phyloP scores from a whole-genome alignment of 1,140 invertebrate species.

The Tenebrio molitor region DNA sequence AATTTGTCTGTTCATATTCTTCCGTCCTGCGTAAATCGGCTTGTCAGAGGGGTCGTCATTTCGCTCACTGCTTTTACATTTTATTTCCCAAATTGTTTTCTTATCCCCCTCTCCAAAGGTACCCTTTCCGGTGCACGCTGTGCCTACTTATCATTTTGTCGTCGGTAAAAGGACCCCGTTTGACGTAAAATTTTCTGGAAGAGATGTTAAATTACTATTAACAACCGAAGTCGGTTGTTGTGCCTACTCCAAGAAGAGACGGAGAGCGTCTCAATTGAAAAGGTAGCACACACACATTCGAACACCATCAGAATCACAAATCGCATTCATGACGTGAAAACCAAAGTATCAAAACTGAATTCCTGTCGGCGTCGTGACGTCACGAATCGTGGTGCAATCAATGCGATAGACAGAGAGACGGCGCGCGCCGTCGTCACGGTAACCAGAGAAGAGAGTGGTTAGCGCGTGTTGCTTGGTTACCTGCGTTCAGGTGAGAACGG shows the following conservation, averaged over 20 bases:
- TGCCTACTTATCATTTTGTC: too few relatives aligned
- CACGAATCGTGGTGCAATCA: conserved; percentile 45
- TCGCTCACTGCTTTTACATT: too few relatives aligned
- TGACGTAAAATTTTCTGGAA: too few relatives aligned
- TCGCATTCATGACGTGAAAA: conserved; percentile 45
- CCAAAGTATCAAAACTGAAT: conserved; percentile 47
- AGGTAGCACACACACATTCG: conserved; percentile 28
- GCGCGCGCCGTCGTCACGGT: conserved; percentile 44
- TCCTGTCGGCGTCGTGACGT: conserved; percentile 46
- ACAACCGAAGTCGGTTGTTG: conserved; percentile 1
- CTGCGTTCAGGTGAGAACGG: conserved; percentile 40
- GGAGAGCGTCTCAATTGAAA: not conserved
- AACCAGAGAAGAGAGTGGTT: conserved; percentile 36
- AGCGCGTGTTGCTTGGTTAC: conserved; percentile 44
- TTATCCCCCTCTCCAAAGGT: too few relatives aligned
- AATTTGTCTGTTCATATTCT: too few relatives aligned
- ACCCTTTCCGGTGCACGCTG: too few relatives aligned
- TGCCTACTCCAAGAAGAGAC: not conserved
- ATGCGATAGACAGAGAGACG: conserved; percentile 47
- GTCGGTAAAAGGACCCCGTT: too few relatives aligned
- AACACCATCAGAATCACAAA: conserved; percentile 36
- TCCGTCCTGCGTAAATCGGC: too few relatives aligned
- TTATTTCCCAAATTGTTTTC: too few relatives aligned
- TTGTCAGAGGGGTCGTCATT: too few relatives aligned
- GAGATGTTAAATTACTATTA: conserved; percentile 3